Base-by-base conservation (phyloP, 2,113 vertebrate species). In the Ceuthmochares aereus region DNA sequence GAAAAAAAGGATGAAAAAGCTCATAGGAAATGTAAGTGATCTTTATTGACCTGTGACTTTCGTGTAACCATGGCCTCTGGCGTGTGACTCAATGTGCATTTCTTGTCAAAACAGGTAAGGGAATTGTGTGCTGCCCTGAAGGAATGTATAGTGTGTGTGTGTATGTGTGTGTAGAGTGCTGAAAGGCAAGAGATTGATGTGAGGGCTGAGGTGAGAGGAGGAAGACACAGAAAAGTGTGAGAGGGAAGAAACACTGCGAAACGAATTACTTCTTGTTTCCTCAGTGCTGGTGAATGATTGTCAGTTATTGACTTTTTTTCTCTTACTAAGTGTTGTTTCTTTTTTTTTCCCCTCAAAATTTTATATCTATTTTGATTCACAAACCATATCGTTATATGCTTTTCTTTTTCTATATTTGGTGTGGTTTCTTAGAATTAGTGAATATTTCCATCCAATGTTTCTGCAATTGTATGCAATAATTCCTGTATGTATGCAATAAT, bases 21-120 rank as follows among this genome's bases (percentile, higher is more conserved):
- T 97, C 92, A 89, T 95, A 97, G 95, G 96, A 97, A 98, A 97
- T 74, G 21, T 90, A 97, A 97, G 93, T 96, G 97, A 98, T 98
- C 97, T 98, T 97, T 98, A 97, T 92, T 97, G 97, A 97, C 97
- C 97, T 96, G 75, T 96, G 97, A 96, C 96, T 98, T 98, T 97
- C 60, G 76, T 96, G 96, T 95, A 98, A 97, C 96, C 73, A 76
- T 95, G 95, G 95, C 97, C 96, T 97, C 95, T 97, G 97, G 97
- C 90, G 0, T 96, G 89, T 91, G 96, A 86, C 87, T 95, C 84
- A 93, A 63, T 94, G 93, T 83, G 95, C 77, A 94, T 95, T 98
- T 96, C 97, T 97, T 98, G 94, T 98, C 96, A 96, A 98, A 97
- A 97, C 88, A 98, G 96, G 96, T 97, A 96, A 97, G 93, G 84